Base-by-base conservation (phyloP, 2,888 invertebrate species). In the Spodoptera picta region DNA sequence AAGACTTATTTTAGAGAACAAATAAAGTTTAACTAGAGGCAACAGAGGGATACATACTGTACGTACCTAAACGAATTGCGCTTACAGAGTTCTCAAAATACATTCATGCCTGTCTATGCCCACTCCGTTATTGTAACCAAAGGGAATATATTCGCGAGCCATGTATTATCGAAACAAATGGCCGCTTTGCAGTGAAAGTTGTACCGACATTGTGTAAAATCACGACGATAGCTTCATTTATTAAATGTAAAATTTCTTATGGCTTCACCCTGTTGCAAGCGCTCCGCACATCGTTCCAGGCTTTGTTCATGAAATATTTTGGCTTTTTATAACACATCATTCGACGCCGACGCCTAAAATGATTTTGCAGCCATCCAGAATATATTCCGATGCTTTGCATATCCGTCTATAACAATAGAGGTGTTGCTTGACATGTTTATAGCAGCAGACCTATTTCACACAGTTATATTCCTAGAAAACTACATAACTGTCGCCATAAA, bases 111-210 rank as follows among this genome's bases (percentile, higher is more conserved):
- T 44, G 23, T 42, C 31, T 60, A 24, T 51, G 53, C 56, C 41
- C 55, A 59, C 63, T 63, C 50, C 56, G 73, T 73, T 72, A 57
- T 53, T 43, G 51, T 57, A 63, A 61, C 48, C 51, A 44, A 56
- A 48, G 63, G 66, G 50, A 53, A 65, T 69, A 56, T 60, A 53
- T 68, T 61, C 61, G 59, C 50, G 47, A 58, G 62, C 47, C 44
- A 46, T 65, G 66, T 60, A 79, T 77, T 83, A 83, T 79, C 81
- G 81, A 82, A 83, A 83, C 84, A 86, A 87, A 84, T 85, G 80
- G 81, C 80, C 82, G 81, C 82, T 85, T 81, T 75, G 74, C 69
- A 82, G 82, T 81, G 85, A 84, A 86, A 88, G 87, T 87, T 84
- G 82, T 80, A 75, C 75, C 65, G 69, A 77, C 73, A 36, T 36